Conservation (phyloP, 2,888 invertebrate genomes). For the Spodoptera exigua region DNA sequence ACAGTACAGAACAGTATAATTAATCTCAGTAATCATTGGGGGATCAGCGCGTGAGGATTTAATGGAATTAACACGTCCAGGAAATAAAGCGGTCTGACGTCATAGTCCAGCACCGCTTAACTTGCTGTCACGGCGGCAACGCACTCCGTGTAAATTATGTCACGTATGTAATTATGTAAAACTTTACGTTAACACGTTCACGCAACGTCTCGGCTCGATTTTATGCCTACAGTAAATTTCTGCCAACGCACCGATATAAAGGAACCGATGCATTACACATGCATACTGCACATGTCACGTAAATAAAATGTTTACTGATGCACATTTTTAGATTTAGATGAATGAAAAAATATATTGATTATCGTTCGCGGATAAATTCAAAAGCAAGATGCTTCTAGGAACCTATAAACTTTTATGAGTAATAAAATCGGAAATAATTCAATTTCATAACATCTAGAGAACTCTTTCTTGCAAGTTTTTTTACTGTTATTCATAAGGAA, state of each 20-base stretch:
- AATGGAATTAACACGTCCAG: constrained; percentile 60
- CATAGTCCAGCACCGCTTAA: constrained; percentile 51
- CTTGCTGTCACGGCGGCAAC: constrained; percentile 51
- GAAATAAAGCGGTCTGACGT: constrained; percentile 56
- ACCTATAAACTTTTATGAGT: neutral
- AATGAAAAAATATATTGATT: too few species aligned
- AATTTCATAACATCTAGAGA: constrained; percentile 16
- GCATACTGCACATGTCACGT: too few species aligned
- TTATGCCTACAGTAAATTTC: constrained; percentile 57
- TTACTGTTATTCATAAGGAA: constrained; percentile 58
- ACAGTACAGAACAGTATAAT: constrained; percentile 35
- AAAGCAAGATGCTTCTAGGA: constrained; percentile 1
- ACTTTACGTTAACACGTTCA: constrained; percentile 62
- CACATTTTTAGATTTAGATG: too few species aligned
- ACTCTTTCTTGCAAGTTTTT: constrained; percentile 5
- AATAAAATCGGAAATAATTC: constrained; percentile 5
- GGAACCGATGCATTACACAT: constrained; percentile 33
- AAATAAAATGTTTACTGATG: too few species aligned
- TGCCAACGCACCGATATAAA: constrained; percentile 56
- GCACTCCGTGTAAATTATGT: constrained; percentile 59
- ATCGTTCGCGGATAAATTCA: too few species aligned
- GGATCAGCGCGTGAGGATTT: constrained; percentile 54
- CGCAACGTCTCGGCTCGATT: constrained; percentile 52
- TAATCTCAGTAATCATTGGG: constrained; percentile 43
- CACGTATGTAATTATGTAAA: constrained; percentile 66